A percentile compares a stretch with the other conserved stretches of the same genome.
Evolutionary conservation across 2,797 vertebrate species (phyloP).

Genomic region (Neomorphus geoffroyi): DNA sequence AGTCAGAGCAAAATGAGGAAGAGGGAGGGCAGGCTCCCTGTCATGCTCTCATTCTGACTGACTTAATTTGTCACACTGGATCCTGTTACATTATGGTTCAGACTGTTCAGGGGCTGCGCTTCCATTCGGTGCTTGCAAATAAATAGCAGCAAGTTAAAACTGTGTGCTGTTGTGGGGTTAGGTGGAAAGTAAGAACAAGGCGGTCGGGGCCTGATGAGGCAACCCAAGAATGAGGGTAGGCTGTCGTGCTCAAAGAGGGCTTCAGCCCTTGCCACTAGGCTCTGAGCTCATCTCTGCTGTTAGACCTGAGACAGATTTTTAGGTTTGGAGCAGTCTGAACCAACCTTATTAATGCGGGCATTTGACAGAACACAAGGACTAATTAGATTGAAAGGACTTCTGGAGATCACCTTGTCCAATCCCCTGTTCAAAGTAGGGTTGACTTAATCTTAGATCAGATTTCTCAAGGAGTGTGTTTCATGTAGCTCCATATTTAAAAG

Average conservation of each 20-base stretch:
- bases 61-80: background rate
- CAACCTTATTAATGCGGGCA: background rate
- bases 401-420: background rate
- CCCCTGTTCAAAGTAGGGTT: background rate
- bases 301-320: background rate
- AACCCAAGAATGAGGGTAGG: background rate
- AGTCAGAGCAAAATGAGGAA: background rate
- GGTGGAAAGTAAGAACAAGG: background rate
- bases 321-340: background rate
- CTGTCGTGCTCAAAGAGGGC: background rate
- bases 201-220: background rate
- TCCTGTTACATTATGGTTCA: background rate
- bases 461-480: background rate
- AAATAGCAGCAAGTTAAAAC: background rate
- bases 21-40: background rate
- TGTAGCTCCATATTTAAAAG: background rate
- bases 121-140: background rate
- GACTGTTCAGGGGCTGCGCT: background rate
- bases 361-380: background rate
- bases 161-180: accelerated
- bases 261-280: background rate
- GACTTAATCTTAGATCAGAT: background rate
- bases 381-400: background rate
- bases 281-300: background rate
- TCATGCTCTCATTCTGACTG: constrained; percentile 3